Evolutionary conservation across 2,888 invertebrate species (phyloP).

Genomic region (Aphrophora alni): DNA sequence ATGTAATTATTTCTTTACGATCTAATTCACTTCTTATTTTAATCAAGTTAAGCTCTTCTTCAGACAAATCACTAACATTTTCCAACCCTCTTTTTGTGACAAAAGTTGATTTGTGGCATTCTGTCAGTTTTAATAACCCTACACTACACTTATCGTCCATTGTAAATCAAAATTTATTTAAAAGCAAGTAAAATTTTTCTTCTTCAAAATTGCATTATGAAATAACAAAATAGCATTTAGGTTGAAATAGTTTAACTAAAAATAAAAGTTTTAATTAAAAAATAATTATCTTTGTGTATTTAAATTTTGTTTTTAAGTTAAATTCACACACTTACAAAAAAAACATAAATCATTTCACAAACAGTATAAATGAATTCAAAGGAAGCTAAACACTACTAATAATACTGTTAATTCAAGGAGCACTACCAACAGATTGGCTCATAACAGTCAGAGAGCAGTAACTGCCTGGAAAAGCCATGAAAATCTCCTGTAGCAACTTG

Average conservation of each 20-base stretch:
- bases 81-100: background rate
- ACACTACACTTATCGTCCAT: no score
- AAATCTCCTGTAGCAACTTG: slow-evolving; percentile 24
- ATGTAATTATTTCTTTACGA: slow-evolving; percentile 10
- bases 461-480: slow-evolving; percentile 11
- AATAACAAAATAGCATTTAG: background rate
- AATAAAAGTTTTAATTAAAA: background rate
- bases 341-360: background rate
- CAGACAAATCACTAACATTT: slow-evolving; percentile 18
- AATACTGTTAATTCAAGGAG: background rate
- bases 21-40: slow-evolving; percentile 20
- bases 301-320: background rate
- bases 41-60: slow-evolving; percentile 20
- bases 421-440: background rate
- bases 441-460: slow-evolving; percentile 12
- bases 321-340: background rate
- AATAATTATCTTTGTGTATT: background rate
- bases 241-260: background rate
- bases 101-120: no score
- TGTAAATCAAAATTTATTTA: background rate
- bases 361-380: slow-evolving; percentile 11
- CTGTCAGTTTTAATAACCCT: no score
- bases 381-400: background rate
- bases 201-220: background rate
- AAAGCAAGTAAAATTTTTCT: background rate